Evolutionary conservation across 2,113 vertebrate species (phyloP), one percentile per base, ranked within the genome.

Genomic region (Coregonus clupeaformis): DNA sequence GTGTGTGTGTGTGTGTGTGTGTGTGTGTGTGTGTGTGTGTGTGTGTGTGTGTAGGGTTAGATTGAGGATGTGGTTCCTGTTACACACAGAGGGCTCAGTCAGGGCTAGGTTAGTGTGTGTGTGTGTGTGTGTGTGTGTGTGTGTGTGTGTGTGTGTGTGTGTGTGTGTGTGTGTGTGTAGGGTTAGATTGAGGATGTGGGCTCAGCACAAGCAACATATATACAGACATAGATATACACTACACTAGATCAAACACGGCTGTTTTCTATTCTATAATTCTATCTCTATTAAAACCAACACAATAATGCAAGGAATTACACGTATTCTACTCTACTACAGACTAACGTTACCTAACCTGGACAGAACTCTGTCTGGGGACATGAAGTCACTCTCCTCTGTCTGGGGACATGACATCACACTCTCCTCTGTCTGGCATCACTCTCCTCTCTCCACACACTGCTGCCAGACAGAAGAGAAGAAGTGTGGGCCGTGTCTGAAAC

Each of bases 91-190:
- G n/a, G n/a, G n/a, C n/a, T n/a, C n/a, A n/a, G n/a, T n/a, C n/a
- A n/a, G n/a, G n/a, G n/a, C n/a, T n/a, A n/a, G n/a, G n/a, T n/a
- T n/a, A n/a, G 57, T 60, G 62, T 64, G 62, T 64, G 62, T 27
- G 24, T 64, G 62, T 64, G 62, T 29, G 62, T 64, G 27, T 30
- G 63, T 65, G 63, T 62, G 59, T 7, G 59, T 62, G 18, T 62
- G 49, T 22, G 7, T 62, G 59, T 7, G 59, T 62, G n/a, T 16
- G 25, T 18, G 63, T 18, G 62, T 16, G 63, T 65, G 63, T 18
- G 63, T 30, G 63, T 16, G 63, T 65, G 63, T 6, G 63, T 14
- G 63, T 14, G 25, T 29, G 14, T 14, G 12, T 5, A 4, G 3
- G 11, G 52, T 55, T 55, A 13, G 27, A 65, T 13, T 16, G 63